phyloP scores from a whole-genome alignment of 2,113 vertebrate species.

The Ceuthmochares aereus region DNA sequence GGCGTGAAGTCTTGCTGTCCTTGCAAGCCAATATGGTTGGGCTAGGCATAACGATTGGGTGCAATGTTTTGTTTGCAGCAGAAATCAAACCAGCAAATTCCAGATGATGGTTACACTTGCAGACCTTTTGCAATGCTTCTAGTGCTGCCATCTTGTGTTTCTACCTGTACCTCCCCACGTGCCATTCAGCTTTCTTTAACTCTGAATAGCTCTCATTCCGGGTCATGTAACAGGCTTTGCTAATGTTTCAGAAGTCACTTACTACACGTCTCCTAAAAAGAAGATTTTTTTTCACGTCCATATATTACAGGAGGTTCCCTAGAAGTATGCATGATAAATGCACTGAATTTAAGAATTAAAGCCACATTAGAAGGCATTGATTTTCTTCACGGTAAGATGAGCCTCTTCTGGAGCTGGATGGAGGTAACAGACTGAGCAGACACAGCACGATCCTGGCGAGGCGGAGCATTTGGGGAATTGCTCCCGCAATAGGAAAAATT shows the following conservation, averaged over 20 bases:
- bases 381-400: slow-evolving; percentile 50
- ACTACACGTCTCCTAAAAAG: background rate
- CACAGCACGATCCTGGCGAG: slow-evolving; percentile 43
- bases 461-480: slow-evolving; percentile 53
- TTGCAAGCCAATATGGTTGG: background rate
- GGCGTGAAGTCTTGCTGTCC: background rate
- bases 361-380: slow-evolving; percentile 3
- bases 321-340: background rate
- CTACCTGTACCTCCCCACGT: background rate
- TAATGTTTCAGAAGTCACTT: background rate
- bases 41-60: background rate
- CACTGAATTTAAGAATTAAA: slow-evolving; percentile 44
- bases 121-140: background rate
- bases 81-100: background rate
- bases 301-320: background rate
- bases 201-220: background rate
- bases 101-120: background rate
- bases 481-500: slow-evolving; percentile 64
- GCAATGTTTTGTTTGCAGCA: background rate
- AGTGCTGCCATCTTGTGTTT: slow-evolving; percentile 55
- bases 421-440: slow-evolving; percentile 31
- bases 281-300: background rate
- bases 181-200: background rate
- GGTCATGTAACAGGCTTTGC: background rate
- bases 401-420: slow-evolving; percentile 23